Evolutionary conservation across 2,888 invertebrate genomes (phyloP), one percentile per base, ranked within the genome.

Genomic region (Dryobota labecula): DNA sequence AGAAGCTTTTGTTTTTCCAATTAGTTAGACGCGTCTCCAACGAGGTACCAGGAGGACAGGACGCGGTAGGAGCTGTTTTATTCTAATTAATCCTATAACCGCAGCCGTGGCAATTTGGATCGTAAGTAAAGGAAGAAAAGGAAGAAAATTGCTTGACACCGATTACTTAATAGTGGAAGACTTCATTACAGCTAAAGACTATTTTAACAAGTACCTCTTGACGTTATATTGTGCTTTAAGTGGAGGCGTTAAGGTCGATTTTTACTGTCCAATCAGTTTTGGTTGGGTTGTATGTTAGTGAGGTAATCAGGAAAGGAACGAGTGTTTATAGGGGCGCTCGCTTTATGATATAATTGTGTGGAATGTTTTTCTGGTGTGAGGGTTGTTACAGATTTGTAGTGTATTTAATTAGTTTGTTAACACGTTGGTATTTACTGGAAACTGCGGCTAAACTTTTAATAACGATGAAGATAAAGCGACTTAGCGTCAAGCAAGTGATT

Each of bases 271-370:
- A 53, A 63, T 72, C 38, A 76, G 85, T 75, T 85, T 83, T 69
- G 30, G 47, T 56, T 79, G 70, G n/a, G 58, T 58, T 87, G 84
- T 88, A 63, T 62, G 51, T 51, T 54, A 73, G 75, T 73, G 79
- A 74, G 83, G 86, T 88, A 88, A 89, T 90, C 86, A 84, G 83
- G 77, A 80, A 84, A 77, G 83, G 84, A 87, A 89, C 89, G 88
- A 88, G 82, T 86, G 82, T 86, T 80, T 75, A 82, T 84, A 79
- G 77, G 80, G 84, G 78, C 47, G 73, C 77, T 82, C 80, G 84
- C 83, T 86, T 88, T 84, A 87, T 86, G 80, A 79, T 78, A 80
- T 80, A 80, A 76, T 86, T 82, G 78, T 78, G 70, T 67, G 62
- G 38, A 73, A 80, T 72, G 71, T 78, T 75, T 82, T 78, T 65